Conservation (phyloP, 1,140 invertebrate genomes). For the Drosophila sucinea region DNA sequence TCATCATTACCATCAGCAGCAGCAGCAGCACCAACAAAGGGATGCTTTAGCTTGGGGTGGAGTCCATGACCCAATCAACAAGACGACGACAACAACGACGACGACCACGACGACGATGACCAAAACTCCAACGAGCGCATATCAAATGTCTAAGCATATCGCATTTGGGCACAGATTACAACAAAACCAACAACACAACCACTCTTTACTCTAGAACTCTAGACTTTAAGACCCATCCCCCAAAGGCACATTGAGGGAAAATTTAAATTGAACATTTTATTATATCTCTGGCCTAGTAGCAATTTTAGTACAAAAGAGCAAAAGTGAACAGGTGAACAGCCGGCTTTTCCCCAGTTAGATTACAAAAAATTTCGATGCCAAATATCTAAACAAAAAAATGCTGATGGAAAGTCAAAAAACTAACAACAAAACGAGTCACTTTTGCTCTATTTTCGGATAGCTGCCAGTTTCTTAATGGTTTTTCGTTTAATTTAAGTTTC, state of each 20-base stretch:
- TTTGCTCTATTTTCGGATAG: slow-evolving; percentile 5
- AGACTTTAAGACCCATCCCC: slow-evolving; percentile 38
- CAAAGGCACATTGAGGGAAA: slow-evolving; percentile 6
- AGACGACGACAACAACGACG: slow-evolving; percentile 21
- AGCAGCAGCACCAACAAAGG: neutral
- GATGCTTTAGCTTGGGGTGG: slow-evolving; percentile 4
- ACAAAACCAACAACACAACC: slow-evolving; percentile 33
- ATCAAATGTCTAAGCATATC: slow-evolving; percentile 82
- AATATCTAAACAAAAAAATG: neutral
- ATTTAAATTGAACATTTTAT: no score
- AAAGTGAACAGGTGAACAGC: neutral
- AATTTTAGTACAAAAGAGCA: slow-evolving; percentile 10
- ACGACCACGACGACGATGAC: slow-evolving; percentile 32
- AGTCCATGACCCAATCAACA: slow-evolving; percentile 7
- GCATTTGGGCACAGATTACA: slow-evolving; percentile 72
- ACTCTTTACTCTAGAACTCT: slow-evolving; percentile 48
- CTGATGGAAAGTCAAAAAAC: neutral
- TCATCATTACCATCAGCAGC: slow-evolving; percentile 30
- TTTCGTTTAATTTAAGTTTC: slow-evolving; percentile 3
- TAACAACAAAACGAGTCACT: neutral
- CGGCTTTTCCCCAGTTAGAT: neutral
- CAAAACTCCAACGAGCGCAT: slow-evolving; percentile 75
- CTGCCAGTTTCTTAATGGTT: neutral
- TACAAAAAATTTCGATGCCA: neutral
- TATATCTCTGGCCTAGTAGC: neutral